These are phyloP conservation scores for Ophiodon elongatus DNA, from an alignment of 2,113 vertebrate genomes.

Conservation along the genomic window DNA sequence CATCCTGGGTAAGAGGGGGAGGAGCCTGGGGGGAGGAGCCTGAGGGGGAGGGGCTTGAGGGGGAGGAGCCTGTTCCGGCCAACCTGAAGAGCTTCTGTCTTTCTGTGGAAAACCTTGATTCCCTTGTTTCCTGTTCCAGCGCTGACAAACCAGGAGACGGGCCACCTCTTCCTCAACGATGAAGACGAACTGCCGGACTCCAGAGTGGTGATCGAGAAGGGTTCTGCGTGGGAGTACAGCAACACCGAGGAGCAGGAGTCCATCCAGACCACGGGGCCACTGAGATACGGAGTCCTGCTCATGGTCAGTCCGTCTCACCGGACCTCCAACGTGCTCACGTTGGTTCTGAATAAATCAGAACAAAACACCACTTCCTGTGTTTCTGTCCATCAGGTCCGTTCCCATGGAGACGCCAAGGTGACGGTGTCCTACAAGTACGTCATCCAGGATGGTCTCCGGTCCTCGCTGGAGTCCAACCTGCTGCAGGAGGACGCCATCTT, in stretches of 20 bases:
- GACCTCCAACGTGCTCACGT: background rate
- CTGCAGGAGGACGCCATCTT: constrained; percentile 87
- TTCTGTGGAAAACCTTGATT: background rate
- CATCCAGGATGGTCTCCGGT: constrained; percentile 90
- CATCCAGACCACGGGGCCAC: constrained; percentile 90
- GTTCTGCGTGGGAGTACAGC: constrained; percentile 93
- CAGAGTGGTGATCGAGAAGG: constrained; percentile 91
- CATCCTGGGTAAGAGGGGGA: constrained; percentile 88
- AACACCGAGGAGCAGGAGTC: constrained; percentile 89
- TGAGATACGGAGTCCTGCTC: constrained; percentile 88
- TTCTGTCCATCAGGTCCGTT: constrained; percentile 86
- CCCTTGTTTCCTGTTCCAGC: constrained; percentile 77
- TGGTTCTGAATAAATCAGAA: background rate
- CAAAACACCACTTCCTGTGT: background rate
- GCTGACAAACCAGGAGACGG: constrained; percentile 92
- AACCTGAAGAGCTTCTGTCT: background rate
- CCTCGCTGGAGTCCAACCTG: constrained; percentile 92
- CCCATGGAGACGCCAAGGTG: constrained; percentile 88
- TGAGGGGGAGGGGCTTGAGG: too few species aligned
- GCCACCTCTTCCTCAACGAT: constrained; percentile 90
- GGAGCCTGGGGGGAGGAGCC: background rate
- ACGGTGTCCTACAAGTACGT: constrained; percentile 96
- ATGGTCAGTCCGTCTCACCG: constrained; percentile 85
- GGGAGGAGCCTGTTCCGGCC: background rate
- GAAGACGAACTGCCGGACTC: constrained; percentile 88